Evolutionary conservation across 2,797 vertebrate species (phyloP).

Genomic region (Nyctibius grandis): DNA sequence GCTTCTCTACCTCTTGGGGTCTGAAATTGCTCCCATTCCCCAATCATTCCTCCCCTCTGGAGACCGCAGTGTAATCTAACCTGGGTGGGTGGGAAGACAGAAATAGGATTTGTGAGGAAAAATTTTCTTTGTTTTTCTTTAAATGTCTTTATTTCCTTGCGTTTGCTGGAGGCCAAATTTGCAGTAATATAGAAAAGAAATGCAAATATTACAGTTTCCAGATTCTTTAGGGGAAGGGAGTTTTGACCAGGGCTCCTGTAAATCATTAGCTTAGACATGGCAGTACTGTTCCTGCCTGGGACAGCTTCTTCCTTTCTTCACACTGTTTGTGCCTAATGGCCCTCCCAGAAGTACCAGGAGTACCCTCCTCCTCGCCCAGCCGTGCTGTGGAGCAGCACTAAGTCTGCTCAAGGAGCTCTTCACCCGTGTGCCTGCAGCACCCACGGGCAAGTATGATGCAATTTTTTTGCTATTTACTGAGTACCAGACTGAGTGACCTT

Average conservation of each 20-base stretch:
- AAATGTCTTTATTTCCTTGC: neutral
- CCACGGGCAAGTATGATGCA: neutral
- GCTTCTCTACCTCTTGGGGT: neutral
- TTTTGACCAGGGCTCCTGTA: neutral
- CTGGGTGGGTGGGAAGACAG: neutral
- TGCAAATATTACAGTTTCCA: neutral
- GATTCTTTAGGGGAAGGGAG: neutral
- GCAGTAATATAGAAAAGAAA: neutral
- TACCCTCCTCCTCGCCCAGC: neutral
- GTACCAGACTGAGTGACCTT: neutral
- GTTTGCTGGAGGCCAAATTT: neutral
- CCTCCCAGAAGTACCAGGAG: neutral
- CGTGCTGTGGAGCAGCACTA: neutral
- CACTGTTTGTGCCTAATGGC: neutral
- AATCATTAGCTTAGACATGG: neutral
- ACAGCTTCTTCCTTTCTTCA: neutral
- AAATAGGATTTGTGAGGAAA: neutral
- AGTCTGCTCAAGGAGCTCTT: neutral
- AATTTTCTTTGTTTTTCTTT: neutral
- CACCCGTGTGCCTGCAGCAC: neutral
- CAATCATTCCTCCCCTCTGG: neutral
- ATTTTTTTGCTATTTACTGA: neutral
- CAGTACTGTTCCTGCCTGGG: neutral
- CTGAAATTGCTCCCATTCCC: neutral
- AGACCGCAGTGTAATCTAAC: neutral